Percentiles rank a stretch among this genome's conserved stretches.
phyloP scores from a whole-genome alignment of 2,113 vertebrate species.

The Coracopsis vasa region DNA sequence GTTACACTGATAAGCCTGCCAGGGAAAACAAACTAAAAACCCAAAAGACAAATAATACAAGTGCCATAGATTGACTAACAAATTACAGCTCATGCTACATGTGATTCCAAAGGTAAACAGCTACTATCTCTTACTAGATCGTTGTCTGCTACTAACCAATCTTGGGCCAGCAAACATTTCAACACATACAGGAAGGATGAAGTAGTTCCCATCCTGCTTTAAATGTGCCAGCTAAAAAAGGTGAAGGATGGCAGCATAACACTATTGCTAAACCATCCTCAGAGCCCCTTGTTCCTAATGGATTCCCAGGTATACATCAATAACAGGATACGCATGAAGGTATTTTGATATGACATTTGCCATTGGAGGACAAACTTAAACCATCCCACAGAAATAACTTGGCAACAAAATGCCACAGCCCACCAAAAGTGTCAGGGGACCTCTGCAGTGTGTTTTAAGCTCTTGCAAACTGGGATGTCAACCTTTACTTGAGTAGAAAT shows the following conservation, averaged over 20 bases:
- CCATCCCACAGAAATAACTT: neutral
- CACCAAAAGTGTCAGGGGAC: fast-evolving
- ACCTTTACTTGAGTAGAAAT: neutral
- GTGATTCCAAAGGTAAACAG: neutral
- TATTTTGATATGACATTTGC: neutral
- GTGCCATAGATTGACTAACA: neutral
- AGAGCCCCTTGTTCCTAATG: neutral
- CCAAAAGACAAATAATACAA: neutral
- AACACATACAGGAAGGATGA: neutral
- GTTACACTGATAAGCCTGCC: neutral
- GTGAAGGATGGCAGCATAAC: constrained; percentile 32
- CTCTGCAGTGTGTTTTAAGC: neutral
- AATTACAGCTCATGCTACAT: neutral
- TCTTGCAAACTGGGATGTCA: neutral
- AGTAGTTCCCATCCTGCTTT: neutral
- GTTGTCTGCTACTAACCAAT: neutral
- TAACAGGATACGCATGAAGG: neutral
- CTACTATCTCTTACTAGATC: neutral
- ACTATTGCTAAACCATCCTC: constrained; percentile 1
- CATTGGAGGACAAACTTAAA: neutral
- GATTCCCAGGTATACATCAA: neutral
- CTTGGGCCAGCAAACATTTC: neutral
- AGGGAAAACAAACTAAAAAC: neutral
- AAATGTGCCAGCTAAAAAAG: constrained; percentile 6
- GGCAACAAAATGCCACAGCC: neutral